These are phyloP conservation scores for Hyperoodon ampullatus DNA, from an alignment of 2,113 vertebrate species.

Conservation along the genomic window DNA sequence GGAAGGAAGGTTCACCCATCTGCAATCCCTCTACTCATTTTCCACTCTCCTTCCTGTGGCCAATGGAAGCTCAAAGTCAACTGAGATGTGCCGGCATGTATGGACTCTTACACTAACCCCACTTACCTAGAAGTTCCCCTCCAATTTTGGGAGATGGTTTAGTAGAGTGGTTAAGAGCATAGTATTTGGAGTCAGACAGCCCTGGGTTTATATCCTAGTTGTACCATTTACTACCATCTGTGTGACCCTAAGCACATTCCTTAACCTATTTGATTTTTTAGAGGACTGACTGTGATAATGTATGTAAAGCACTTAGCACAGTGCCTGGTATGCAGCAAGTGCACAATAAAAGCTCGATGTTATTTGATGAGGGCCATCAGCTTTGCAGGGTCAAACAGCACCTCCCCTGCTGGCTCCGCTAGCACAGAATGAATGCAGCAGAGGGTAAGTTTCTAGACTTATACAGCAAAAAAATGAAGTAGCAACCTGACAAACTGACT, in stretches of 20 bases:
- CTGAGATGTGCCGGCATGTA: not conserved
- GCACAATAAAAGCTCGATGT: not conserved
- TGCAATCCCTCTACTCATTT: not conserved
- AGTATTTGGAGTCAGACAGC: not conserved
- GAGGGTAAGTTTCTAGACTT: not conserved
- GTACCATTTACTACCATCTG: not conserved
- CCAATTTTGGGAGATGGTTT: not conserved
- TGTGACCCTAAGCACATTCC: not conserved
- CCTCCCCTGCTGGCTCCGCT: not conserved
- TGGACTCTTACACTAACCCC: not conserved
- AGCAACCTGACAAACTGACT: not conserved
- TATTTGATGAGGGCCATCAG: not conserved
- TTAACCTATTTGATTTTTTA: not conserved
- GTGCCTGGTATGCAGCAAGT: not conserved
- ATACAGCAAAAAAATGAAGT: not conserved
- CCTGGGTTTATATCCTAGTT: not conserved
- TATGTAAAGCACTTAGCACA: not conserved
- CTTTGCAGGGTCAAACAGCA: slow-evolving; percentile 17
- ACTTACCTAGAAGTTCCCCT: not conserved
- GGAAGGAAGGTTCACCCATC: not conserved
- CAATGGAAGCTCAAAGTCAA: not conserved
- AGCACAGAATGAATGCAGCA: not conserved
- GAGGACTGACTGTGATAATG: not conserved
- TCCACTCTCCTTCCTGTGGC: not conserved
- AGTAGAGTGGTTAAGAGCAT: not conserved